A percentile compares a stretch with the other conserved stretches of the same genome.
These are phyloP conservation scores for Heliothis subflexa DNA, from an alignment of 1,140 invertebrate species.

Conservation along the genomic window DNA sequence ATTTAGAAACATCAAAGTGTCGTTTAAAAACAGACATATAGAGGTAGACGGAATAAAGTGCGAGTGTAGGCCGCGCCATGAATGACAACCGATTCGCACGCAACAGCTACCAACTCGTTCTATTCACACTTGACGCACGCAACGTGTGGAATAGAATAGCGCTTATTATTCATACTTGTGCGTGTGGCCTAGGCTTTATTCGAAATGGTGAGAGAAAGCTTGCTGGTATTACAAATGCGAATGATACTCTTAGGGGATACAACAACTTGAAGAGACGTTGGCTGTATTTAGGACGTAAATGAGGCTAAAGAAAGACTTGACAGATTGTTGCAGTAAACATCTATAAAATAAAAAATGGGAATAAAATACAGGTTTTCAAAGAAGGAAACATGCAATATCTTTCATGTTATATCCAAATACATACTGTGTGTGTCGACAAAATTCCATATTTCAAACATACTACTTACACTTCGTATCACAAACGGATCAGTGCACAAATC, in stretches of 20 bases:
- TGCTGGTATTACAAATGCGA: no score
- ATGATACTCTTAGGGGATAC: no score
- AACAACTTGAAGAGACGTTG: no score
- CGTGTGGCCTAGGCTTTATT: no score
- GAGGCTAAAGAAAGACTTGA: not conserved
- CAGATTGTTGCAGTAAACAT: not conserved
- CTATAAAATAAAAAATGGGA: not conserved
- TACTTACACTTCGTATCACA: not conserved
- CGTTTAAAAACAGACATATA: conserved; percentile 47
- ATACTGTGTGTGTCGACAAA: not conserved
- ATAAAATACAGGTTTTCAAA: not conserved
- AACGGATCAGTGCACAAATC: conserved; percentile 10
- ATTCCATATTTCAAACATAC: not conserved
- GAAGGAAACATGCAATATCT: not conserved
- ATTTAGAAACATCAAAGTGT: conserved; percentile 47
- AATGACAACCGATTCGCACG: conserved; percentile 47
- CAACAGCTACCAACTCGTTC: not conserved
- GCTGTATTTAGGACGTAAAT: not conserved
- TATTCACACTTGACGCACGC: conserved; percentile 37
- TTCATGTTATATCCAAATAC: not conserved
- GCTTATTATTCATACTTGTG: no score
- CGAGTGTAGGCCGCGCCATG: conserved; percentile 39
- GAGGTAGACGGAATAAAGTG: conserved; percentile 46
- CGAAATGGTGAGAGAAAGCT: no score
- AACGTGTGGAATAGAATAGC: not conserved